phyloP scores from a whole-genome alignment of 2,888 invertebrate species.

The Ormia ochracea region DNA sequence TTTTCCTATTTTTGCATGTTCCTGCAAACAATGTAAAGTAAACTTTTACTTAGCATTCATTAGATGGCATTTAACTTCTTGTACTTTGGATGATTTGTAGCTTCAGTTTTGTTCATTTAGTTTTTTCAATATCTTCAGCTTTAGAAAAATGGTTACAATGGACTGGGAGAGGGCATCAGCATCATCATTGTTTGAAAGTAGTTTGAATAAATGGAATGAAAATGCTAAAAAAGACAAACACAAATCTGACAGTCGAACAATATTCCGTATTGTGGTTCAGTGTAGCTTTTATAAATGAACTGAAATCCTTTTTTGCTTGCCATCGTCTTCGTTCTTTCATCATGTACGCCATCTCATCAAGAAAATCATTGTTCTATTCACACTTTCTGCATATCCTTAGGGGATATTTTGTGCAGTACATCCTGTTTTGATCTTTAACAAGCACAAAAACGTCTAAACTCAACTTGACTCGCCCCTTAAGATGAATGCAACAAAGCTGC shows the following conservation, averaged over 20 bases:
- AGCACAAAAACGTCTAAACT: slow-evolving; percentile 27
- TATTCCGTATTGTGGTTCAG: slow-evolving; percentile 54
- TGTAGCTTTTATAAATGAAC: slow-evolving; percentile 53
- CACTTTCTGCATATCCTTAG: slow-evolving; percentile 60
- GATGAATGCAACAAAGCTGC: slow-evolving; percentile 40
- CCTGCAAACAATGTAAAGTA: slow-evolving; percentile 43
- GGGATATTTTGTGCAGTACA: slow-evolving; percentile 58
- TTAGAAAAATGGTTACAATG: slow-evolving; percentile 41
- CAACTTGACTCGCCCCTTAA: slow-evolving; percentile 5
- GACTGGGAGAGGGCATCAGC: slow-evolving; percentile 29
- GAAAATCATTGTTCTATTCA: slow-evolving; percentile 59
- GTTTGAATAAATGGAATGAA: slow-evolving; percentile 45
- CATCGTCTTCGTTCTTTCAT: slow-evolving; percentile 23
- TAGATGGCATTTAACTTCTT: slow-evolving; percentile 60
- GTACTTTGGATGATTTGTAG: slow-evolving; percentile 27
- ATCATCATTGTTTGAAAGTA: slow-evolving; percentile 43
- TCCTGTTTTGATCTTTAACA: slow-evolving; percentile 58
- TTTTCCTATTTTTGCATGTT: too few relatives aligned
- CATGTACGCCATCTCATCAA: slow-evolving; percentile 57
- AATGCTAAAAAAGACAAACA: slow-evolving; percentile 2
- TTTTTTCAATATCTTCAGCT: slow-evolving; percentile 38
- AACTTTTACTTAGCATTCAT: slow-evolving; percentile 56
- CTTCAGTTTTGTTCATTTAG: slow-evolving; percentile 2
- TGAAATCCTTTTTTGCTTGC: slow-evolving; percentile 52
- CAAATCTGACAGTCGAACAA: slow-evolving; percentile 23